phyloP scores from a whole-genome alignment of 2,888 invertebrate species.

The Pachymerium ferrugineum region DNA sequence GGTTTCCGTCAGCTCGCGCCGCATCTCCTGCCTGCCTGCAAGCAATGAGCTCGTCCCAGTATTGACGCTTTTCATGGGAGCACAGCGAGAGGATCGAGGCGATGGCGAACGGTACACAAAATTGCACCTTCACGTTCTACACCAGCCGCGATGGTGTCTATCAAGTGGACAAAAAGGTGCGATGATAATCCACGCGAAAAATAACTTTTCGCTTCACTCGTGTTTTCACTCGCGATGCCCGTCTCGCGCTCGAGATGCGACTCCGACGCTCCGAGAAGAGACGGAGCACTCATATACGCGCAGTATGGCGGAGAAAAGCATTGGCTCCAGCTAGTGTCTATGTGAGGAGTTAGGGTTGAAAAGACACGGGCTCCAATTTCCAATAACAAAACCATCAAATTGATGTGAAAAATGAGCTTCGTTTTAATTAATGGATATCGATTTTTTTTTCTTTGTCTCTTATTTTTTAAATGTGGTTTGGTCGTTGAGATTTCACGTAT shows the following conservation, averaged over 20 bases:
- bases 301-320: neutral
- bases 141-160: neutral
- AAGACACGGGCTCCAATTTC: no score
- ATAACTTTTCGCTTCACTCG: neutral
- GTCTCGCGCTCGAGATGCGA: neutral
- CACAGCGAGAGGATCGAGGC: neutral
- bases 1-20: neutral
- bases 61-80: conserved; percentile 4
- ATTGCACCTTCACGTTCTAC: neutral
- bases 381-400: no score
- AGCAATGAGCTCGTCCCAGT: conserved; percentile 1
- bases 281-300: neutral
- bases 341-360: neutral
- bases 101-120: neutral
- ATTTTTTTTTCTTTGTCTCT: no score
- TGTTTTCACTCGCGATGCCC: neutral
- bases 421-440: no score
- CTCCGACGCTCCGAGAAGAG: neutral
- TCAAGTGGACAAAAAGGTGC: neutral
- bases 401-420: no score
- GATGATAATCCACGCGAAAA: conserved; percentile 4
- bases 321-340: neutral
- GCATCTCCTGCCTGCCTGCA: neutral
- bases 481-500: no score
- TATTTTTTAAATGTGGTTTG: no score